Evolutionary conservation across 92 coral and sea anemone species (phyloP).

Genomic region (Epizoanthus illoricatus): DNA sequence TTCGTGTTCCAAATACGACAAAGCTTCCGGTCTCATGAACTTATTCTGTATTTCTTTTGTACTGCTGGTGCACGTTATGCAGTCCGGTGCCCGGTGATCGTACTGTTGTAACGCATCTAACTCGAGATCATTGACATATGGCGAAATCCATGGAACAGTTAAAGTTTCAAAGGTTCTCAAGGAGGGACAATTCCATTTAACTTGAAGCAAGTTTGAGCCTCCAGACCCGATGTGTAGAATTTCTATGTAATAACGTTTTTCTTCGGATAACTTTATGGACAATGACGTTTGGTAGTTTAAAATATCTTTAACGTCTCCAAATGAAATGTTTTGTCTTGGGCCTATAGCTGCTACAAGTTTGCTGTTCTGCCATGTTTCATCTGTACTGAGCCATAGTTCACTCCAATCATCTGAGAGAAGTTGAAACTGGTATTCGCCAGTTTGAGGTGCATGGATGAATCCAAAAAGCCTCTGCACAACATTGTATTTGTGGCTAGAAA

Average conservation of each 20-base stretch:
- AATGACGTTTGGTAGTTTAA: background rate
- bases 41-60: background rate
- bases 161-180: background rate
- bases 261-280: background rate
- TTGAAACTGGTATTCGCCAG: background rate
- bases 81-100: background rate
- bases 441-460: background rate
- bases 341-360: background rate
- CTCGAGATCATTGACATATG: background rate
- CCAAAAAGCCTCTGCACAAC: constrained; percentile 14
- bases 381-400: constrained; percentile 11
- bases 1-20: background rate
- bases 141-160: background rate
- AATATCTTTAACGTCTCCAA: background rate
- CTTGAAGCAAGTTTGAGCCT: background rate
- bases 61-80: background rate
- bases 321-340: background rate
- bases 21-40: background rate
- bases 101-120: background rate
- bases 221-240: background rate
- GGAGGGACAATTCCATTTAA: background rate
- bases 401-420: constrained; percentile 3
- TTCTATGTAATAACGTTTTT: background rate
- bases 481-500: background rate
- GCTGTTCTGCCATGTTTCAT: background rate